Base-by-base conservation (phyloP, 1,140 invertebrate genomes). In the Oreohelix idahoensis region DNA sequence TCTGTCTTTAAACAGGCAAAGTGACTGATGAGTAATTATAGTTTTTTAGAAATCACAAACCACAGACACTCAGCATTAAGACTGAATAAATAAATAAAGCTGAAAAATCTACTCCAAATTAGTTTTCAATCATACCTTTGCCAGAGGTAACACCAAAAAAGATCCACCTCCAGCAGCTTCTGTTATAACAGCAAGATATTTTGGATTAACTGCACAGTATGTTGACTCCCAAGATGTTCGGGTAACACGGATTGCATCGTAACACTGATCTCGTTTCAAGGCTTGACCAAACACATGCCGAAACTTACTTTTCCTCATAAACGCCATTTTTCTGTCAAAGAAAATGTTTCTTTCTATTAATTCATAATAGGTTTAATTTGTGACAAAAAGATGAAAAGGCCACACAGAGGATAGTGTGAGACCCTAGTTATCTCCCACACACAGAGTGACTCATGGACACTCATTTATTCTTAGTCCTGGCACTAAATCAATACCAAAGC, bases 191-290 rank as follows among this genome's bases (percentile, higher is more conserved):
- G 99, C 99, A 87, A 99, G 94, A 93, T 99, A 99, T 93, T 99
- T 99, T 32, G 98, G 98, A 94, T 99, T 99, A 85, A 99, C 98
- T 86, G 97, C 83, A 94, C 98, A 99, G 93, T 99, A 99, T 81
- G 97, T 98, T 71, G 98, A 98, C 93, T 99, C 99, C 97, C 97
- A 98, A 63, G 97, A 98, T 91, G 96, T 98, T 93, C 99, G 99
- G 32, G 98, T 99, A 70, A 99, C 98, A 90, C 98, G 94, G 91
- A 99, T 97, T 93, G 99, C 98, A 93, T 99, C 98, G 94, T 99
- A 99, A 94, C 98, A 99, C 94, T 99, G 96, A 92, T 99, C 98
- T 91, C 97, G 95, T 94, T 99, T 99, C 84, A 98, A 93, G 78
- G 97, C 95, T 90, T 98, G 97, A 87, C 98, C 99, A 94, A 98